A percentile compares a stretch with the other conserved stretches of the same genome.
Conservation (phyloP, 2,113 vertebrate species). For the Hydrochoerus hydrochaeris region DNA sequence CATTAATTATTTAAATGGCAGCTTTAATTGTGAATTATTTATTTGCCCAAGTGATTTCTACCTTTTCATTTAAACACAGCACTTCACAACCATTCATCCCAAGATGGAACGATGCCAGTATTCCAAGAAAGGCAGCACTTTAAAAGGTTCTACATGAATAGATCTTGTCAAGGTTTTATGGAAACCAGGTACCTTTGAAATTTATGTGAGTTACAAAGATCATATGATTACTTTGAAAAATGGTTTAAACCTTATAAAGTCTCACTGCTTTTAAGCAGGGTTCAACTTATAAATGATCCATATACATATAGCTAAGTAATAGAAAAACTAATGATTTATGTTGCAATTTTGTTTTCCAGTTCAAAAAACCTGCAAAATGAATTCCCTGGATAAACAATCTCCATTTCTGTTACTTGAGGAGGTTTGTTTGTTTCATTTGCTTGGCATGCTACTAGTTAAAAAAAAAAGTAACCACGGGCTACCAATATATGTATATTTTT, state of each 20-base stretch:
- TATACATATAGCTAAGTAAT: not conserved
- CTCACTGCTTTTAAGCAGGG: slow-evolving; percentile 23
- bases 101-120: not conserved
- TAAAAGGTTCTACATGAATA: not conserved
- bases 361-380: not conserved
- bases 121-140: not conserved
- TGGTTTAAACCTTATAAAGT: not conserved
- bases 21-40: slow-evolving; percentile 10
- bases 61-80: not conserved
- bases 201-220: not conserved
- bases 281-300: not conserved
- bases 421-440: not conserved
- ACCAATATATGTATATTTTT: not conserved
- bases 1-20: not conserved
- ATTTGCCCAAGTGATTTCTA: not conserved
- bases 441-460: not conserved
- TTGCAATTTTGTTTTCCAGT: not conserved
- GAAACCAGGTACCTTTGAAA: not conserved
- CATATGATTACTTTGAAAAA: slow-evolving; percentile 52
- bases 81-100: slow-evolving; percentile 26
- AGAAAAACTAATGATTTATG: not conserved
- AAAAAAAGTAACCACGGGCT: not conserved
- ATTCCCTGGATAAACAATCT: not conserved
- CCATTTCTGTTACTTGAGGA: not conserved
- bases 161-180: not conserved